Evolutionary conservation across 2,888 invertebrate species (phyloP).

Genomic region (Andrena hattorfiana): DNA sequence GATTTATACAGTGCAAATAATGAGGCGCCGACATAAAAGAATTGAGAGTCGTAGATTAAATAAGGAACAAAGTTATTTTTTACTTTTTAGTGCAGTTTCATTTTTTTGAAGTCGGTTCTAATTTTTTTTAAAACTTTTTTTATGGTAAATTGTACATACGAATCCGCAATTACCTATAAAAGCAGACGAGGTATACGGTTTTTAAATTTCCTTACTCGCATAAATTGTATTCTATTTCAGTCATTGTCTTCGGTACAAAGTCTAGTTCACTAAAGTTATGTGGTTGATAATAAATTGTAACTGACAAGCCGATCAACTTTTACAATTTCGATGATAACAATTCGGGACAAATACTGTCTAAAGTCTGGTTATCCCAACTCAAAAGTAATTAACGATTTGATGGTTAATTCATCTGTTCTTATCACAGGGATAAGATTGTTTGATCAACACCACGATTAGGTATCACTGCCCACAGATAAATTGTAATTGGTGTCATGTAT

Average conservation of each 20-base stretch:
- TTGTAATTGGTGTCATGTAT: slow-evolving; percentile 71
- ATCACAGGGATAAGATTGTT: slow-evolving; percentile 68
- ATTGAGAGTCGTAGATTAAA: too few relatives aligned
- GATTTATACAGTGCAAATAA: too few relatives aligned
- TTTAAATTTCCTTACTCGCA: background rate
- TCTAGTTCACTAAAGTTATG: slow-evolving; percentile 17
- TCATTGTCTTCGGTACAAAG: slow-evolving; percentile 8
- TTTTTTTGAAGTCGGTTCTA: too few relatives aligned
- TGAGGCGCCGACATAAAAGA: too few relatives aligned
- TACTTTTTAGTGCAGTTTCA: too few relatives aligned
- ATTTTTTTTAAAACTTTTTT: too few relatives aligned
- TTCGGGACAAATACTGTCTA: slow-evolving; percentile 36
- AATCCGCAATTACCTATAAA: background rate
- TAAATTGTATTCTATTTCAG: background rate
- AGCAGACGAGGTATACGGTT: background rate
- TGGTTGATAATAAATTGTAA: slow-evolving; percentile 42
- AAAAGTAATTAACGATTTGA: slow-evolving; percentile 70
- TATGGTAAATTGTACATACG: too few relatives aligned
- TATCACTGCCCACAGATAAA: slow-evolving; percentile 64
- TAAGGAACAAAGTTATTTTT: too few relatives aligned
- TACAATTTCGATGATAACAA: slow-evolving; percentile 32
- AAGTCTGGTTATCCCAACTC: slow-evolving; percentile 44
- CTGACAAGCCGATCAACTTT: slow-evolving; percentile 38
- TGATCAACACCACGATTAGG: slow-evolving; percentile 62
- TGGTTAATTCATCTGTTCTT: slow-evolving; percentile 65